Evolutionary conservation across 2,888 invertebrate genomes (phyloP).

Genomic region (Luffia ferchaultella): DNA sequence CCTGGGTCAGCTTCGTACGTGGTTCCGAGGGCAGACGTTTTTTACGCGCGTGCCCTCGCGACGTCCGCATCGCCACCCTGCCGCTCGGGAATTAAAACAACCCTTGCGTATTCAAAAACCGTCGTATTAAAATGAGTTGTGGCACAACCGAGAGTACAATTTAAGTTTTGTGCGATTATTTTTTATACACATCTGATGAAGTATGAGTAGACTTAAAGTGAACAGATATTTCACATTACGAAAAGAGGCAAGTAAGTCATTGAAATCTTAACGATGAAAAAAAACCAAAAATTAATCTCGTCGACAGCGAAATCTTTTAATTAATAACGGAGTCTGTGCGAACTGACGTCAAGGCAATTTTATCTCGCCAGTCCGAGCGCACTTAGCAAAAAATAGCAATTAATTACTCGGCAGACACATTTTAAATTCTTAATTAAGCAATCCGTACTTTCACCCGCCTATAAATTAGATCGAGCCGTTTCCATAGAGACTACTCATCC

Average conservation of each 20-base stretch:
- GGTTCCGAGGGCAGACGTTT: slow-evolving; percentile 36
- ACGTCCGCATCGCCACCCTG: slow-evolving; percentile 8
- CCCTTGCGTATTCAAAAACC: slow-evolving; percentile 57
- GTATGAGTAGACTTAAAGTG: no score
- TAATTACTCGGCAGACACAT: slow-evolving; percentile 61
- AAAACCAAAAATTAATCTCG: background rate
- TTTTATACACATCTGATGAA: no score
- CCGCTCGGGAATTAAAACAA: slow-evolving; percentile 29
- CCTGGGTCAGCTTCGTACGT: slow-evolving; percentile 27
- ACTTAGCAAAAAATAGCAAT: slow-evolving; percentile 35
- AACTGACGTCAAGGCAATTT: slow-evolving; percentile 7
- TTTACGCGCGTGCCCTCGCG: slow-evolving; percentile 32
- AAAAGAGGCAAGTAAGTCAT: background rate
- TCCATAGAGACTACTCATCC: slow-evolving; percentile 68
- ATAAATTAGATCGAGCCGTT: slow-evolving; percentile 67
- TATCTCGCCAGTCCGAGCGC: slow-evolving; percentile 10
- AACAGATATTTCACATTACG: no score
- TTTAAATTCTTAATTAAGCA: slow-evolving; percentile 67
- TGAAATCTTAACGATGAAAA: background rate
- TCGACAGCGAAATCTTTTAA: background rate
- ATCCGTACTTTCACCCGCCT: slow-evolving; percentile 64
- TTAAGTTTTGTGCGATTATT: no score
- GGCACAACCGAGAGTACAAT: background rate
- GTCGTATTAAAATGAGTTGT: slow-evolving; percentile 5
- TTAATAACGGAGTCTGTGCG: background rate